Evolutionary conservation across 2,113 vertebrate species (phyloP), one percentile per base, ranked within the genome.

Genomic region (Ivindomyrus marchei): DNA sequence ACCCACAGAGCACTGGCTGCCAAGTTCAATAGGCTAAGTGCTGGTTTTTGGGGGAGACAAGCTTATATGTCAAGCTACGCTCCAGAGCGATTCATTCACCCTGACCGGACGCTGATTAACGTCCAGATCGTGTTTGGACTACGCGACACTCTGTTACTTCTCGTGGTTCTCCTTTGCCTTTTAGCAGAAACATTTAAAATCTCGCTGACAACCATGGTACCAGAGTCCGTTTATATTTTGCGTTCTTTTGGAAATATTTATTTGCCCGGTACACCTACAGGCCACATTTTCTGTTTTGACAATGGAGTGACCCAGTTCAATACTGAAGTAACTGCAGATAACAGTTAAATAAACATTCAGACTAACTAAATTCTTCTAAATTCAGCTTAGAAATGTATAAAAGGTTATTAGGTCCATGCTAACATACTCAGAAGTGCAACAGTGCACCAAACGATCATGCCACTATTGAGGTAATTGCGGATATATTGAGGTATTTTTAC

Each of bases 1-100:
- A 53, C 27, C 85, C 49, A 2, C 27, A 11, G 4, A 19, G 3
- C n/a, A 49, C 50, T 56, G 49, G 6, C 49, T 36, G 85, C 85
- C 85, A 56, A 87, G 85, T 56, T 87, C 85, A 52, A 87, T 36
- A 87, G 85, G 85, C 53, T 53, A 87, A 87, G 49, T 53, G n/a
- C 47, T 53, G 49, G 15, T 87, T 36, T 87, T 85, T 45, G 19
- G 77, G 19, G 31, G 42, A 83, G 77, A 24, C 27, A 56, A 56
- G 85, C 47, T 53, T 36, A 87, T 5, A 13, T 50, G 24, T 39
- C 15, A 47, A 39, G 13, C 24, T 86, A 31, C 8, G 17, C 50
- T 87, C 50, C 31, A 19, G 50, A 15, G 31, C n/a, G 8, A 85
- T 85, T 47, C 83, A 46, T 85, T 47, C 21, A 24, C 45, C 19